Conservation (phyloP, 2,113 vertebrate genomes). For the Gavialis gangeticus region DNA sequence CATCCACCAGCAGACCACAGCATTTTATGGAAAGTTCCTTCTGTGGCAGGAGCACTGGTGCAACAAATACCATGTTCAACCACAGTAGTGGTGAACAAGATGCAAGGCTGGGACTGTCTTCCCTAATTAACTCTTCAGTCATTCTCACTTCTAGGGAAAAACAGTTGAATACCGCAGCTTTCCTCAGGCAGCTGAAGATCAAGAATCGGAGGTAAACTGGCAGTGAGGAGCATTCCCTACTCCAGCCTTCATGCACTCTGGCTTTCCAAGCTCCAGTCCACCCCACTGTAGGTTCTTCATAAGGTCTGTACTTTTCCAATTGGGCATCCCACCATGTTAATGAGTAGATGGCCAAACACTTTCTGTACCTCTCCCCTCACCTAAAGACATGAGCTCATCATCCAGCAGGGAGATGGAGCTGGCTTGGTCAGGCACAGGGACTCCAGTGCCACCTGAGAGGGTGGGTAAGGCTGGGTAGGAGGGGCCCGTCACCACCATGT, state of each 20-base stretch:
- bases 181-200: not conserved
- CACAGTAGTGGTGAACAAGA: too few species aligned
- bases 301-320: too few species aligned
- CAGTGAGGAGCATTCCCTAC: not conserved
- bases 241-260: not conserved
- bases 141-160: not conserved
- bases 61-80: too few species aligned
- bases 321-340: too few species aligned
- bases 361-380: constrained; percentile 72
- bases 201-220: not conserved
- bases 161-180: not conserved
- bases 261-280: not conserved
- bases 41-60: too few species aligned
- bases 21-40: too few species aligned
- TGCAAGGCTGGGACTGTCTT: too few species aligned
- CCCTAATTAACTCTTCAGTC: too few species aligned
- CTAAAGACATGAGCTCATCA: constrained; percentile 96
- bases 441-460: constrained; percentile 61
- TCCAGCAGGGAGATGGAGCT: constrained; percentile 88
- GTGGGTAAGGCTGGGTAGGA: constrained; percentile 80
- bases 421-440: constrained; percentile 78
- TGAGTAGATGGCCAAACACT: not conserved
- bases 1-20: too few species aligned
- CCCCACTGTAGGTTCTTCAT: not conserved
- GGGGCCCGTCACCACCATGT: constrained; percentile 79